Base-by-base conservation (phyloP, 2,888 invertebrate species). In the Saturnia japonica region DNA sequence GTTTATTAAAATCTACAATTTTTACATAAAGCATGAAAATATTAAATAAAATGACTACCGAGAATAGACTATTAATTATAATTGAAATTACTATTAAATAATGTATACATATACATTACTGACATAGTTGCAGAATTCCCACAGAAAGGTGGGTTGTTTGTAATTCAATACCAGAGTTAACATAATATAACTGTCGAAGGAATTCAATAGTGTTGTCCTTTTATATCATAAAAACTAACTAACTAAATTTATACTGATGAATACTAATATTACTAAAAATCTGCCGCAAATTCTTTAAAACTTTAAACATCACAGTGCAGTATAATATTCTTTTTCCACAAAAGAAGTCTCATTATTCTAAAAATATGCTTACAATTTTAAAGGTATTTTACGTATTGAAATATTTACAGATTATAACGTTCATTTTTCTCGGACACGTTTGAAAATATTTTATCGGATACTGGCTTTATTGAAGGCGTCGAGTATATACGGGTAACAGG, bases 401-500 rank as follows among this genome's bases (percentile, higher is more conserved):
- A 47, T 47, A 47, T 47, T 47, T 22, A 54, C 54, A 16, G 28
- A 34, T 62, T 28, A 34, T 4, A 62, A 62, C 14, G 62, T 62
- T 34, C 19, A n/a, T n/a, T 40, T 40, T n/a, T 9, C 40, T n/a
- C 19, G 19, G 16, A 64, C 34, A 40, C 19, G 64, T 64, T 34
- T 64, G 40, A 64, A 64, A 64, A 64, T 64, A 64, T 40, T 40
- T 40, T 40, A 64, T 64, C n/a, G 16, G 40, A 40, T 19, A 40
- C 64, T 40, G 40, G 7, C 40, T 19, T 64, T 40, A 40, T 40
- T 64, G 57, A 51, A 71, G 40, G 28, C 25, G 22, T 71, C 47
- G 60, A 72, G 71, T 73, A 66, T 72, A 72, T n/a, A 60, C 22
- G 47, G 47, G 19, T 22, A 45, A 34, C 69, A 12, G 43, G 7